These are phyloP conservation scores for Cygnus buccinator DNA, from an alignment of 2,113 vertebrate genomes.

Conservation along the genomic window DNA sequence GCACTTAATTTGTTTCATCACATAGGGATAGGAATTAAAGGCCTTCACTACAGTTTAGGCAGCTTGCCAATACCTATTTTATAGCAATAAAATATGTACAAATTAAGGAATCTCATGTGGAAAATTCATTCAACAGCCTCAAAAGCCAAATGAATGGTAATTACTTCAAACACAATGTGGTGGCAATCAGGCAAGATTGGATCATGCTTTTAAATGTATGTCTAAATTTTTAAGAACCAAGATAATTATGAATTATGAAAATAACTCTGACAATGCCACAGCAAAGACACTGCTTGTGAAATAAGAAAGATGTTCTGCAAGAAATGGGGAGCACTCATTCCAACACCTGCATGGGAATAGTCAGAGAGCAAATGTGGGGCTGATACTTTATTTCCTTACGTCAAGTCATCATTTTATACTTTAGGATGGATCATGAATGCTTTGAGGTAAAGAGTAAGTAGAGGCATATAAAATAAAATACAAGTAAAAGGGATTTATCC, in stretches of 20 bases:
- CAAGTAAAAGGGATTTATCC: neutral
- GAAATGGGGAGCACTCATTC: slow-evolving; percentile 34
- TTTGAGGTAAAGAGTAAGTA: neutral
- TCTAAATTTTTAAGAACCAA: slow-evolving; percentile 81
- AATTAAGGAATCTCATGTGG: slow-evolving; percentile 88
- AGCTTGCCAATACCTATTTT: slow-evolving; percentile 84
- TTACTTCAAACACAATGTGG: slow-evolving; percentile 87
- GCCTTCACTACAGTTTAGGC: slow-evolving; percentile 75
- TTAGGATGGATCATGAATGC: neutral
- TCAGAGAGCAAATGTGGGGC: neutral
- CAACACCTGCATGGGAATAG: slow-evolving; percentile 62
- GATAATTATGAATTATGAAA: slow-evolving; percentile 86
- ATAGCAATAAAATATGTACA: slow-evolving; percentile 87
- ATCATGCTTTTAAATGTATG: slow-evolving; percentile 85
- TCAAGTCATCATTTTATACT: neutral
- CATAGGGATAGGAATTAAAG: slow-evolving; percentile 80
- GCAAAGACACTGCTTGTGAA: slow-evolving; percentile 70
- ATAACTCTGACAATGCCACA: slow-evolving; percentile 75
- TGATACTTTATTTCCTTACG: neutral
- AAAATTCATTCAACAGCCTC: slow-evolving; percentile 87
- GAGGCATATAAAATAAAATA: neutral
- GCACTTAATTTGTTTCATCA: slow-evolving; percentile 78
- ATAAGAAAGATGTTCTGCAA: slow-evolving; percentile 64
- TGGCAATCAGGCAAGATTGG: slow-evolving; percentile 86
- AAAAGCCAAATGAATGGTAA: slow-evolving; percentile 89